Base-by-base conservation (phyloP, 2,113 vertebrate genomes). In the Cyprinodon tularosa region DNA sequence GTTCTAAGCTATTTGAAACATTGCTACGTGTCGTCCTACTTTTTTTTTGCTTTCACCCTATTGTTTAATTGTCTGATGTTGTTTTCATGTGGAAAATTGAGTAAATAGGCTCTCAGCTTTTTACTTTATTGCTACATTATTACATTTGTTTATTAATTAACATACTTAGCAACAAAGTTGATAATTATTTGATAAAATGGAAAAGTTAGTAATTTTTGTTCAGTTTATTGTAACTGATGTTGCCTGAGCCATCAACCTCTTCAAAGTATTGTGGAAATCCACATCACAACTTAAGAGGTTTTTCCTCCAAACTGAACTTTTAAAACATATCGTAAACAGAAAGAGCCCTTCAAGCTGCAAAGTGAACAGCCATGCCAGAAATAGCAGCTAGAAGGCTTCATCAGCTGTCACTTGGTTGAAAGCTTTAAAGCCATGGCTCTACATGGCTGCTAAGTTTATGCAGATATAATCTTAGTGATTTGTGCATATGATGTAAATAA, bases 321-420 rank as follows among this genome's bases (percentile, higher is more conserved):
- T 13, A 37, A 12, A 29, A n/a, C 17, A 9, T 53, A 17, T 71
- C 53, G 68, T 60, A 53, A 29, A 17, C 10, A 57, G 45, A 66
- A 53, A 59, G 42, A 15, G 40, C 73, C 37, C 36, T 17, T 53
- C 38, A 68, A 62, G 12, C 61, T 70, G 62, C 62, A 74, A 40
- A 7, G 53, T 66, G 68, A 76, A 37, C 63, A 65, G 57, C 15
- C 69, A 20, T 69, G 48, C 13, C 45, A 68, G 45, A 68, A 68
- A 47, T 13, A 66, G 62, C 68, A 70, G 66, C 76, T 66, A 62
- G 66, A 76, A 69, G 3, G 38, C 66, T 47, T 42, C 29, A 53
- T 68, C 60, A 75, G 60, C 48, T 75, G 64, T 62, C 68, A 65
- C 12, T 39, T 13, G 1, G 2, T 22, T 74, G 2, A 61, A 75